A percentile compares a stretch with the other conserved stretches of the same genome.
phyloP scores from a whole-genome alignment of 1,140 invertebrate genomes.

The Drosophila pandora region DNA sequence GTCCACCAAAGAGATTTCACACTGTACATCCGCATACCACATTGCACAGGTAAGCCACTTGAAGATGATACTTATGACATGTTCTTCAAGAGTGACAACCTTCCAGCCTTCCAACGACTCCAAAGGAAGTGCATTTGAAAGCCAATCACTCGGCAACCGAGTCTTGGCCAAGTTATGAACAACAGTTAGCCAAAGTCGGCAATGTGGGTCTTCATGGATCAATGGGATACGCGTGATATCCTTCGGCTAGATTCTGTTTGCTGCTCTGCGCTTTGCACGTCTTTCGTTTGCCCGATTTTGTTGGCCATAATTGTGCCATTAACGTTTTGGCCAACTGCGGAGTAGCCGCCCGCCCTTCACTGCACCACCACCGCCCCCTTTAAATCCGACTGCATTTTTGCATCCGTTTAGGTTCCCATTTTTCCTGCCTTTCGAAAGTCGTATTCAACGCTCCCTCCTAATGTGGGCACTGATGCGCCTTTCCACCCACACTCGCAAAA shows the following conservation, averaged over 20 bases:
- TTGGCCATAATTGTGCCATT: slow-evolving; percentile 79
- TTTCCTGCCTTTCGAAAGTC: slow-evolving; percentile 70
- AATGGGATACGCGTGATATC: slow-evolving; percentile 83
- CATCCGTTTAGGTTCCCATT: slow-evolving; percentile 65
- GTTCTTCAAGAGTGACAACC: no score
- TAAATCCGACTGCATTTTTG: slow-evolving; percentile 81
- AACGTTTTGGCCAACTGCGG: slow-evolving; percentile 54
- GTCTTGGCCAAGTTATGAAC: slow-evolving; percentile 69
- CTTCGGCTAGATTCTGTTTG: slow-evolving; percentile 80
- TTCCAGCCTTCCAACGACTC: background rate
- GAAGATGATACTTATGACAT: no score
- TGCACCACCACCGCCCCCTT: slow-evolving; percentile 8
- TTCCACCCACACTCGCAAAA: slow-evolving; percentile 30
- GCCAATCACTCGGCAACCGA: slow-evolving; percentile 62
- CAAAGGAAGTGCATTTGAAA: slow-evolving; percentile 17
- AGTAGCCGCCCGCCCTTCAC: background rate
- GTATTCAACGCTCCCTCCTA: slow-evolving; percentile 74
- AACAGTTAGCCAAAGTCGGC: slow-evolving; percentile 66
- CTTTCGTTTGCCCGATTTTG: slow-evolving; percentile 76
- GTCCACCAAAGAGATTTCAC: no score
- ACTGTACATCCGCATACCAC: no score
- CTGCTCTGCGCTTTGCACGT: slow-evolving; percentile 68
- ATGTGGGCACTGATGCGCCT: slow-evolving; percentile 74
- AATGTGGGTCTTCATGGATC: slow-evolving; percentile 82
- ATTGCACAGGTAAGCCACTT: no score